Evolutionary conservation across 64 coral and sea anemone species (phyloP).

Genomic region (Dendronephthya gigantea): DNA sequence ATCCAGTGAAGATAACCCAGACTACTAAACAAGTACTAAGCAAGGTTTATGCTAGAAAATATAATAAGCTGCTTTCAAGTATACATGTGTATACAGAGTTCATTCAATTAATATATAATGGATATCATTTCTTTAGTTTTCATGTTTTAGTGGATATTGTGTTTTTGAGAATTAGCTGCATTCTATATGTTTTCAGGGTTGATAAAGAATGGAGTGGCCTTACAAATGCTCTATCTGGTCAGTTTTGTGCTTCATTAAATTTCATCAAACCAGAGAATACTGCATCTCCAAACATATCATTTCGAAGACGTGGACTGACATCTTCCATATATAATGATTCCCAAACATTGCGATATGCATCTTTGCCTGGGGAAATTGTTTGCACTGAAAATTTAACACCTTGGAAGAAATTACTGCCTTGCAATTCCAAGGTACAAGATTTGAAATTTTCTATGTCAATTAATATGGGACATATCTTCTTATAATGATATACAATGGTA

Average conservation of each 20-base stretch:
- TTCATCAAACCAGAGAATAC: constrained; percentile 83
- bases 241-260: constrained; percentile 96
- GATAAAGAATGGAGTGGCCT: constrained; percentile 86
- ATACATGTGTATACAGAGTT: no score
- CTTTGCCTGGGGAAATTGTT: constrained; percentile 70
- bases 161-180: neutral
- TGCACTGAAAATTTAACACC: constrained; percentile 97
- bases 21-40: no score
- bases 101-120: no score
- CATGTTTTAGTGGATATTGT: neutral
- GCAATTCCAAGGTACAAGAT: constrained; percentile 75
- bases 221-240: constrained; percentile 82
- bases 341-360: constrained; percentile 52
- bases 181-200: constrained; percentile 38
- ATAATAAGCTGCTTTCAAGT: no score
- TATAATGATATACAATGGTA: neutral
- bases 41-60: no score
- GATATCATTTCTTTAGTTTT: no score
- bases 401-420: constrained; percentile 91
- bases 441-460: neutral
- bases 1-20: no score
- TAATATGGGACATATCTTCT: neutral
- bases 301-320: constrained; percentile 63
- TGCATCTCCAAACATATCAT: constrained; percentile 59
- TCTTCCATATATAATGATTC: constrained; percentile 28